Conservation (phyloP, 23 tunicate species). For the Clavelina lepadiformis region DNA sequence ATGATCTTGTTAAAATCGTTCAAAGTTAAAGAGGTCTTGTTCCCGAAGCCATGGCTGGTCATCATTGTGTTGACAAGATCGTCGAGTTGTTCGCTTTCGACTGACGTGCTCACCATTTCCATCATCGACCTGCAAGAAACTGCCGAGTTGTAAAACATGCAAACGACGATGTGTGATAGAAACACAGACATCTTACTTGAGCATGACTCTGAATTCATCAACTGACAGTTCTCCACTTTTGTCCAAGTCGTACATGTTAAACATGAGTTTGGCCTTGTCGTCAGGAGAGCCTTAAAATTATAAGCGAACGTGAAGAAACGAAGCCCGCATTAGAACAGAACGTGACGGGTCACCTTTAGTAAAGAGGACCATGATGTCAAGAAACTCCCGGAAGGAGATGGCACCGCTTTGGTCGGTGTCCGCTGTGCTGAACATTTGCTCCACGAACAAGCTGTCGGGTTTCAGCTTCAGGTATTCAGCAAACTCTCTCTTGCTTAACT, state of each 20-base stretch:
- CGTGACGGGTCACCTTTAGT: constrained; percentile 57
- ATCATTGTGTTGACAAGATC: constrained; percentile 61
- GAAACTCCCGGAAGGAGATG: constrained; percentile 71
- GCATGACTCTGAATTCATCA: constrained; percentile 61
- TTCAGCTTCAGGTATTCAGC: constrained; percentile 84
- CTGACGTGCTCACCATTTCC: constrained; percentile 75
- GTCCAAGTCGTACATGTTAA: constrained; percentile 82
- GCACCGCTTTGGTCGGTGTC: constrained; percentile 57
- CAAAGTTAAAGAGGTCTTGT: constrained; percentile 35
- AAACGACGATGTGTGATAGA: neutral
- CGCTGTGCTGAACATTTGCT: constrained; percentile 65
- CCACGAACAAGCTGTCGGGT: constrained; percentile 67
- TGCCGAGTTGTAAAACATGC: no score
- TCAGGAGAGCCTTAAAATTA: constrained; percentile 57
- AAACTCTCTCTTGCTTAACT: constrained; percentile 76
- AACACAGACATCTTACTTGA: constrained; percentile 29
- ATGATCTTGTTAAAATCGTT: constrained; percentile 58
- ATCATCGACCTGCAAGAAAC: constrained; percentile 43
- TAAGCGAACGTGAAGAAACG: neutral
- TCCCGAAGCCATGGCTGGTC: constrained; percentile 35
- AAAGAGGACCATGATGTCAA: constrained; percentile 72
- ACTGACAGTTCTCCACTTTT: constrained; percentile 54
- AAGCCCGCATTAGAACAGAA: neutral
- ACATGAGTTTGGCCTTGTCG: constrained; percentile 74
- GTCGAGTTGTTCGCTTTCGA: constrained; percentile 45